Base-by-base conservation (phyloP, 2,888 invertebrate genomes). In the Calephelis perditalis region DNA sequence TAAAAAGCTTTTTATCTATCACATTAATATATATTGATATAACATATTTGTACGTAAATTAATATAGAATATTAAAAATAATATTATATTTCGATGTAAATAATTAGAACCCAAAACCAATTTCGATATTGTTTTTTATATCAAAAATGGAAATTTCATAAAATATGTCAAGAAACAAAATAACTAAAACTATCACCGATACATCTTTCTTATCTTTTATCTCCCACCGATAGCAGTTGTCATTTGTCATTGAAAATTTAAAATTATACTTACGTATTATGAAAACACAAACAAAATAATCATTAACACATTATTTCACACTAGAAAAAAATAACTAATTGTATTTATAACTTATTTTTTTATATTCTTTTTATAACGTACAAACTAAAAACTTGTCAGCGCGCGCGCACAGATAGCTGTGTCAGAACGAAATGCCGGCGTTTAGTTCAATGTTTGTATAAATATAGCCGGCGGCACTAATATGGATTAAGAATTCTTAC, bases 251-350 rank as follows among this genome's bases (percentile, higher is more conserved):
- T 52, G 49, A 52, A 52, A 52, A 52, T 15, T 9, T 10, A 52
- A 26, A 52, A 26, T 26, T 15, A 35, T 52, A 52, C 49, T 52
- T 10, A 52, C 49, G 35, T 35, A 40, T 52, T 10, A 35, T 9
- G 11, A 26, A 26, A 52, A 52, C 49, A 52, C 49, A 52, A 52
- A 52, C 35, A 35, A 26, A 52, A 26, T 9, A 52, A 52, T 26
- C 10, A 47, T 47, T 47, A 52, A 52, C 35, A 52, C 35, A 52
- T 52, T 52, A 52, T 15, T 49, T 15, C 49, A 49, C 49, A 49
- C 49, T 26, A 9, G 49, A 49, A 26, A 26, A 26, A 26, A 9
- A 49, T 40, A 40, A 40, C 8, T 40, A 9, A 15, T 15, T 3
- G 7, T 15, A 15, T 15, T 15, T 49, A 4, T 8, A 49, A 49